Base-by-base conservation (phyloP, 2,888 invertebrate species). In the Macaria liturata region DNA sequence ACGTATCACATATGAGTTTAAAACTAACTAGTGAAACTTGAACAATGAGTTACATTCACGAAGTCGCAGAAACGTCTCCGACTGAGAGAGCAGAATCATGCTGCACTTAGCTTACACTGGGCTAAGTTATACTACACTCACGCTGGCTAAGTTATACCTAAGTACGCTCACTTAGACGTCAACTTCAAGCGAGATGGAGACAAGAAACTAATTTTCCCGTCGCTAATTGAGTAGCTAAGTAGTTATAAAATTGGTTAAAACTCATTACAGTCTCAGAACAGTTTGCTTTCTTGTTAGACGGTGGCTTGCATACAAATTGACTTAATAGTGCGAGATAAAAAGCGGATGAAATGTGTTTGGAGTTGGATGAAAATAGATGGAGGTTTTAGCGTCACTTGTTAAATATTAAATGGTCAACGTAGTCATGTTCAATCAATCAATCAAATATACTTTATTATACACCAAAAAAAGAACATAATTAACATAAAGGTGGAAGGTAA, bases 171-270 rank as follows among this genome's bases (percentile, higher is more conserved):
- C 59, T 45, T 51, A 55, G 48, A 49, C 45, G 51, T 55, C 45
- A 49, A 57, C 51, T 54, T 46, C 47, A 49, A 46, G 56, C 58
- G 54, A 59, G 54, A 50, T 34, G 54, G 54, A 57, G 69, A 57
- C 62, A 63, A 58, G 63, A 69, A 74, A 76, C 75, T 78, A 78
- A 80, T 83, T 79, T 75, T 68, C 69, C 60, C 66, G 65, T 76
- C 75, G 77, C 74, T 75, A 78, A 59, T 55, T 55, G 55, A 77
- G 73, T 75, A 73, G 72, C 70, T 68, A 69, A 68, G 55, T 61
- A 66, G 67, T 69, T 69, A 68, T 67, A 74, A 76, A 80, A 80
- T 80, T 80, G 75, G 78, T 77, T 78, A 77, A 77, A 81, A 81
- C 75, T 81, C 75, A 71, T 81, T 79, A 80, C 67, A 62, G 68